These are phyloP conservation scores for Mohoua ochrocephala DNA, from an alignment of 2,113 vertebrate species.

Conservation along the genomic window DNA sequence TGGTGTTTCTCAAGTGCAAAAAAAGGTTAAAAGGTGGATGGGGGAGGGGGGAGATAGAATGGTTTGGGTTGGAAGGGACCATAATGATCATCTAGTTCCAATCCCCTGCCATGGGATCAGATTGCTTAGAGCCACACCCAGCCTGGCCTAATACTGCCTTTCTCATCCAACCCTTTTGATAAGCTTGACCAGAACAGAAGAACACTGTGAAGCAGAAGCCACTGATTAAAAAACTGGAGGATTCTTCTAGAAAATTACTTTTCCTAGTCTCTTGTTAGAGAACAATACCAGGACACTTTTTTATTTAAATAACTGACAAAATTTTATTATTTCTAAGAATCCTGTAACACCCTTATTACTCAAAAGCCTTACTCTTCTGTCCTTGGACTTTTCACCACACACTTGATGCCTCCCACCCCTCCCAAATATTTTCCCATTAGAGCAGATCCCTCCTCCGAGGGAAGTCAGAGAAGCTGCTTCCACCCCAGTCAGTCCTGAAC, in stretches of 20 bases:
- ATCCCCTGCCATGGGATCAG: not conserved
- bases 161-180: not conserved
- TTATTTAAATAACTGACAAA: not conserved
- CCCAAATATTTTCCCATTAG: not conserved
- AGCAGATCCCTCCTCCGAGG: not conserved
- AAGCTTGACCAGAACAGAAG: not conserved
- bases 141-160: not conserved
- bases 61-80: not conserved
- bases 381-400: not conserved
- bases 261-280: not conserved
- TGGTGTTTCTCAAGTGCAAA: not conserved
- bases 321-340: not conserved
- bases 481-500: not conserved
- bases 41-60: rapidly evolving
- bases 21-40: rapidly evolving
- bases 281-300: not conserved
- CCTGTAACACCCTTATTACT: not conserved
- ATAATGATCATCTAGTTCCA: not conserved
- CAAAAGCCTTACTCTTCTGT: not conserved
- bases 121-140: not conserved
- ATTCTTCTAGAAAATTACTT: not conserved
- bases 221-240: not conserved
- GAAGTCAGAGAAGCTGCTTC: not conserved
- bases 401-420: not conserved
- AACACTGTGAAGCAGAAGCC: not conserved